Conservation (phyloP, 1,140 invertebrate genomes). For the Mercenaria mercenaria region DNA sequence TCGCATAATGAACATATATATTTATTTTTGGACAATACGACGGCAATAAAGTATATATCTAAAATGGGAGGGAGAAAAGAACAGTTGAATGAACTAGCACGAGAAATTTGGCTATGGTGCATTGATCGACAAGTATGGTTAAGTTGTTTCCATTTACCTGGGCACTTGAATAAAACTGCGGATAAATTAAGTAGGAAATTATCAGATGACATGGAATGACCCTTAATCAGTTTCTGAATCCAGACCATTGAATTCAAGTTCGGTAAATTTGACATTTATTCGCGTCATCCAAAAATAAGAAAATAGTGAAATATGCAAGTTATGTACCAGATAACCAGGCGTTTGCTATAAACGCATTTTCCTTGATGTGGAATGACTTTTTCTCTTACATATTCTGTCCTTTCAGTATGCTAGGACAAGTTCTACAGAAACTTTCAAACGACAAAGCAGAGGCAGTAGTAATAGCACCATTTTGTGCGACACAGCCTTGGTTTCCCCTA, state of each 20-base stretch:
- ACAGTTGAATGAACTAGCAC: conserved; percentile 1
- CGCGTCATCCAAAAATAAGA: conserved; percentile 62
- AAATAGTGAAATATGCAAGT: conserved; percentile 24
- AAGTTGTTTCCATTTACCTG: conserved; percentile 46
- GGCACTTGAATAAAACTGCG: conserved; percentile 23
- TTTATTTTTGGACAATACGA: neutral
- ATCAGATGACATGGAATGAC: conserved; percentile 58
- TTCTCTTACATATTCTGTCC: neutral
- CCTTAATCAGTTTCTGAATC: conserved; percentile 37
- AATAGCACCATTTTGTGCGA: too few relatives aligned
- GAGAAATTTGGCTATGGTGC: conserved; percentile 56
- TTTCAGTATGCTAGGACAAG: neutral
- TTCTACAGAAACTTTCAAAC: neutral
- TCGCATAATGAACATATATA: neutral
- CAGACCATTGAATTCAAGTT: neutral
- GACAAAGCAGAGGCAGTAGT: neutral
- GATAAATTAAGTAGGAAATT: conserved; percentile 41
- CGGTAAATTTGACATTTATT: conserved; percentile 35
- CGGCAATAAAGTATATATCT: conserved; percentile 34
- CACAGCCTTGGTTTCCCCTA: too few relatives aligned
- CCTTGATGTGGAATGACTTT: neutral
- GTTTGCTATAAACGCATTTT: neutral
- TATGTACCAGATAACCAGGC: neutral
- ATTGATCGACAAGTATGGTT: conserved; percentile 33
- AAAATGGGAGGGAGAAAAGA: conserved; percentile 52